Conservation (phyloP, 2,888 invertebrate genomes). For the Drosophila demipolita region DNA sequence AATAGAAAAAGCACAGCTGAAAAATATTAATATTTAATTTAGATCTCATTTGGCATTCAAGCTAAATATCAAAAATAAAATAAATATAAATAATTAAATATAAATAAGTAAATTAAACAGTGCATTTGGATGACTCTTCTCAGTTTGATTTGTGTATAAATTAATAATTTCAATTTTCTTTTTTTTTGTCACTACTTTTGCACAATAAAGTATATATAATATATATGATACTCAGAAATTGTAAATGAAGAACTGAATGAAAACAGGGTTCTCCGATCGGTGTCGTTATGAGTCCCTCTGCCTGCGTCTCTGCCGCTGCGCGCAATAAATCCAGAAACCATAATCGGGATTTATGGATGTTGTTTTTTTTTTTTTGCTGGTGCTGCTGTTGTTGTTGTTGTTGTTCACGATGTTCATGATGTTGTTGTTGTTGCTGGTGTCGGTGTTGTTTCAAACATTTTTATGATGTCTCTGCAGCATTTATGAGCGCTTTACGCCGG, state of each 20-base stretch:
- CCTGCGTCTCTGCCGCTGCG: slow-evolving; percentile 35
- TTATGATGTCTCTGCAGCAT: slow-evolving; percentile 80
- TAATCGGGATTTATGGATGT: slow-evolving; percentile 80
- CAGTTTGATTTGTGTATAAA: no score
- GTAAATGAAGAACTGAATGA: not conserved
- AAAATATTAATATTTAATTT: not conserved
- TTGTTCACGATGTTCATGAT: slow-evolving; percentile 32
- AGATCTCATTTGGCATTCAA: rapidly evolving
- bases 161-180: rapidly evolving
- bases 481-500: slow-evolving; percentile 63
- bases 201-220: not conserved
- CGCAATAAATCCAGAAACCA: slow-evolving; percentile 80
- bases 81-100: rapidly evolving
- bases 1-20: no score
- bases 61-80: not conserved
- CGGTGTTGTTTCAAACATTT: slow-evolving; percentile 77
- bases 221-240: not conserved
- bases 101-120: no score
- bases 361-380: slow-evolving; percentile 52
- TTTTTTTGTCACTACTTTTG: not conserved
- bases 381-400: slow-evolving; percentile 47
- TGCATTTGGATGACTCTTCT: no score
- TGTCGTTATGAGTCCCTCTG: slow-evolving; percentile 16
- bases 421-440: slow-evolving; percentile 52
- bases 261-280: slow-evolving; percentile 42